phyloP scores from a whole-genome alignment of 2,888 invertebrate species.

The Cryptops parisi region DNA sequence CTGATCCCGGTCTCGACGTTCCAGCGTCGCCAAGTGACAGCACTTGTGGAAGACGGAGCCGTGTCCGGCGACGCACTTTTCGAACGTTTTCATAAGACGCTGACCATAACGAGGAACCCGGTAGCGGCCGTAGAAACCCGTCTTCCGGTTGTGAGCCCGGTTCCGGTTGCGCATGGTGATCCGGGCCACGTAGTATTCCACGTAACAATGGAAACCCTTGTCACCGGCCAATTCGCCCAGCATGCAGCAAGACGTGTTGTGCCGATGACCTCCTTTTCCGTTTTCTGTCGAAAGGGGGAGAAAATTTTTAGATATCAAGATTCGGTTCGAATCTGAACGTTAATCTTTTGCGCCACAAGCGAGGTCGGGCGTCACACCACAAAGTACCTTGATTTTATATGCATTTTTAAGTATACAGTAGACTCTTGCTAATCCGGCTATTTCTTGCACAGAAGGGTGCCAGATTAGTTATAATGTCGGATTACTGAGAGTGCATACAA shows the following conservation, averaged over 20 bases:
- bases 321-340: too few relatives aligned
- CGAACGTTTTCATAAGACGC: slow-evolving; percentile 25
- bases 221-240: slow-evolving; percentile 27
- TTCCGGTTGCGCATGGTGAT: slow-evolving; percentile 24
- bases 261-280: slow-evolving; percentile 4
- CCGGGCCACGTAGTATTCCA: slow-evolving; percentile 24
- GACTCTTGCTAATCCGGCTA: too few relatives aligned
- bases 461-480: too few relatives aligned
- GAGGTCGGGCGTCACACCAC: too few relatives aligned
- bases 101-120: slow-evolving; percentile 21
- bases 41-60: slow-evolving; percentile 25
- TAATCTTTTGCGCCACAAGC: too few relatives aligned
- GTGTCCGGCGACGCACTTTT: slow-evolving; percentile 24
- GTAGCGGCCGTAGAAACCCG: slow-evolving; percentile 23
- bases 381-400: too few relatives aligned
- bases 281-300: too few relatives aligned
- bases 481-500: too few relatives aligned
- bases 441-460: too few relatives aligned
- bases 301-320: too few relatives aligned
- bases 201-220: slow-evolving; percentile 28
- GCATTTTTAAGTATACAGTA: too few relatives aligned
- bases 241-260: slow-evolving; percentile 26
- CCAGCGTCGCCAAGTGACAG: slow-evolving; percentile 23
- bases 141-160: slow-evolving; percentile 25
- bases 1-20: slow-evolving; percentile 3